These are phyloP conservation scores for Fragum fragum DNA, from an alignment of 2,888 invertebrate genomes.

Conservation along the genomic window DNA sequence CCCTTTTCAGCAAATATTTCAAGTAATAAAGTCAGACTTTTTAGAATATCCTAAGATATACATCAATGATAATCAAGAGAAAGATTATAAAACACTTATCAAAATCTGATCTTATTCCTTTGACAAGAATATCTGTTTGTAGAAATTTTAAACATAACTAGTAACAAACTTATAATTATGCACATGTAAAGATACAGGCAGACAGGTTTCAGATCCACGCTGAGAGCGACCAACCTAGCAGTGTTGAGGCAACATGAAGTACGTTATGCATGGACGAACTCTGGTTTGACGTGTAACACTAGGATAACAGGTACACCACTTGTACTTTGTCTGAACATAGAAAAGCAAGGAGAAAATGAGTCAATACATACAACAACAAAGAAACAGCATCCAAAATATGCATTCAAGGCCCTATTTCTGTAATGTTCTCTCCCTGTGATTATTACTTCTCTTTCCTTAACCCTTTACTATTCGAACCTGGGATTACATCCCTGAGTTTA, in stretches of 20 bases:
- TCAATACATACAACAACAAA: constrained; percentile 20
- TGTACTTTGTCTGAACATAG: constrained; percentile 63
- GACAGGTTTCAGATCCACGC: constrained; percentile 15
- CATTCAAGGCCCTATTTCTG: background rate
- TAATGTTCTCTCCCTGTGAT: no score
- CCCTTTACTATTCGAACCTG: no score
- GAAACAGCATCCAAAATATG: background rate
- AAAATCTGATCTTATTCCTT: background rate
- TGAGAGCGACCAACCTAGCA: constrained; percentile 35
- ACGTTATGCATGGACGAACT: constrained; percentile 60
- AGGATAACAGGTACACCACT: constrained; percentile 60
- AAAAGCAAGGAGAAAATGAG: constrained; percentile 65
- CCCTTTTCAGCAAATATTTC: no score
- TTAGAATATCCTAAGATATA: no score
- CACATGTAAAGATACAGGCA: constrained; percentile 41
- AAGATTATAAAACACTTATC: background rate
- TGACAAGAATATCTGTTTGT: background rate
- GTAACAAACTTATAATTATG: constrained; percentile 33
- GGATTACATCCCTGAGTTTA: no score
- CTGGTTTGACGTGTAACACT: constrained; percentile 45
- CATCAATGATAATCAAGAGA: background rate
- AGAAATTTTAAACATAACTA: background rate
- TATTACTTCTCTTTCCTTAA: no score
- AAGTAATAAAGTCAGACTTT: no score
- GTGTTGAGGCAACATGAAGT: constrained; percentile 60